These are phyloP conservation scores for Eulemur albifrons DNA, from an alignment of 2,797 vertebrate species.

Conservation along the genomic window DNA sequence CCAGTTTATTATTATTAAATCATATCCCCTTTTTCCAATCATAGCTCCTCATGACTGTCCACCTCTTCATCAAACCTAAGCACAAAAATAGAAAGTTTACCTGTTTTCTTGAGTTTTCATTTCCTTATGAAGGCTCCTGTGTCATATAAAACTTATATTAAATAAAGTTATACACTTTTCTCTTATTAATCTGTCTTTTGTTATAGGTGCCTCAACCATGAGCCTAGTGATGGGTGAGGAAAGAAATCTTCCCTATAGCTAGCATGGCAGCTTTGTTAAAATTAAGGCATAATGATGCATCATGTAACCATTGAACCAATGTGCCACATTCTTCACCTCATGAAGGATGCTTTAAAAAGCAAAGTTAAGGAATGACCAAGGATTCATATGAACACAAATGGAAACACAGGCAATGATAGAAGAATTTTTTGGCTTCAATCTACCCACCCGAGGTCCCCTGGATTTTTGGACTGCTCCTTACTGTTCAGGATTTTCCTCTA, in stretches of 20 bases:
- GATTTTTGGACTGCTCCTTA: neutral
- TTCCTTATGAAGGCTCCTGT: neutral
- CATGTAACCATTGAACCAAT: neutral
- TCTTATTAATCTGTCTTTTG: neutral
- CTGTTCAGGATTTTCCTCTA: neutral
- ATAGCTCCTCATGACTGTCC: neutral
- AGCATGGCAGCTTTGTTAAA: neutral
- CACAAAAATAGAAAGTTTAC: neutral
- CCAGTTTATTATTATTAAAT: neutral
- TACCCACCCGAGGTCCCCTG: fast-evolving
- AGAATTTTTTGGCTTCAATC: neutral
- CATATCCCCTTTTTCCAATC: neutral
- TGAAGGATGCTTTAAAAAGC: slow-evolving; percentile 1
- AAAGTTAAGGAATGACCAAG: neutral
- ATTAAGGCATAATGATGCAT: neutral
- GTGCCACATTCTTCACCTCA: neutral
- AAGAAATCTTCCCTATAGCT: neutral
- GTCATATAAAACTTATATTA: neutral
- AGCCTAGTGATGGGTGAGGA: neutral
- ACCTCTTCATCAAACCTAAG: neutral
- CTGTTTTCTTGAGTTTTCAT: neutral
- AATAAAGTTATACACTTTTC: neutral
- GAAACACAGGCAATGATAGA: neutral
- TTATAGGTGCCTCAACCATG: neutral
- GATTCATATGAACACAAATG: neutral